Evolutionary conservation across 1,140 invertebrate genomes (phyloP), one percentile per base, ranked within the genome.

Genomic region (Drosophila funebris): DNA sequence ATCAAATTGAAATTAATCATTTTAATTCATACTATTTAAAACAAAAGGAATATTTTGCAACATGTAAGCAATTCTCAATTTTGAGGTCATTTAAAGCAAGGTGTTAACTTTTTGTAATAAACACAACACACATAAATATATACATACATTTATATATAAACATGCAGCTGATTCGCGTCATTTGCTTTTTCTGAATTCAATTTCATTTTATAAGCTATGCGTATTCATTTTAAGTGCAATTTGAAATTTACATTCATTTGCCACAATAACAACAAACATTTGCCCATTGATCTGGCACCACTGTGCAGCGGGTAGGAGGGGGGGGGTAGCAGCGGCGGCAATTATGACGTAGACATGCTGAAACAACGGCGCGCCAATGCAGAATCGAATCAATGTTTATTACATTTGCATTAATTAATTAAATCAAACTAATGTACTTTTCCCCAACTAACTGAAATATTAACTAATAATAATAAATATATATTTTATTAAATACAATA

Each of bases 391-490:
- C 22, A 64, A 70, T 53, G 58, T 31, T 14, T 43, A n/a, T 48
- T 29, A 18, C 20, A 39, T 43, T 53, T 75, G 67, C 57, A 61
- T 48, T 58, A 16, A 61, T 36, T 36, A 36, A 50, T 37, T 37
- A 8, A 54, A 54, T 39, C 24, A 8, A 29, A 50, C 11, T 27
- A 50, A 56, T 27, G 36, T 9, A 56, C 6, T 14, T 22, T 4
- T 50, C 69, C n/a, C 46, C 24, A 48, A 29, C 46, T 75, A 71
- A 83, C 75, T 64, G 41, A 54, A 75, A 70, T 75, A 71, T 83
- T 68, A 74, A 62, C 56, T 62, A 78, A 75, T 70, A 64, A 67
- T 60, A 14, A 62, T 72, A 62, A 72, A 43, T 33, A 62, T 39
- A 29, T 22, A 29, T n/a, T 37, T 52, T 31, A 53, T 43, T 60